Evolutionary conservation across 2,113 vertebrate genomes (phyloP), one percentile per base, ranked within the genome.

Genomic region (Nematolebias whitei): DNA sequence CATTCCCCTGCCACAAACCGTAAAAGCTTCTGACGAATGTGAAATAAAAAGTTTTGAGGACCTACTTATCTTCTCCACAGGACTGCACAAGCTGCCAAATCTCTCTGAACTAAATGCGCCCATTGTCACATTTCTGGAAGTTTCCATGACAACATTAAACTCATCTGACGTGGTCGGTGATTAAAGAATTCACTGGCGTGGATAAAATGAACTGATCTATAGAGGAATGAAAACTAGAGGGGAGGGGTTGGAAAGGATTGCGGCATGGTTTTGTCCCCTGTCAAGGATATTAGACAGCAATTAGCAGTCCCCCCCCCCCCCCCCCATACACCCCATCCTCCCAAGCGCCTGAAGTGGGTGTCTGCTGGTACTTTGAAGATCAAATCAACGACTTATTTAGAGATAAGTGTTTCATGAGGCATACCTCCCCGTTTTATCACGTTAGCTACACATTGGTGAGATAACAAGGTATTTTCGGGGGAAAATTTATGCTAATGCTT

Each of bases 71-170:
- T 74, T 63, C 74, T 60, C 54, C 68, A 23, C 68, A 73, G 65
- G 68, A 62, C 68, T 64, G 5, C 59, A 48, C 71, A 59, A 47
- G 56, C 72, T 83, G 85, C 73, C 64, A 76, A 82, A 75, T 75
- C 47, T 84, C 85, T 68, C 82, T 84, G 87, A 93, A 93, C 88
- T 93, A 90, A 91, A 92, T 91, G 74, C 40, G 71, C 62, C 91
- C 91, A 93, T 95, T 94, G 93, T 94, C 91, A 83, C n/a, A 56
- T 48, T 81, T 84, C 70, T 71, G 87, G 82, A 90, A 41, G 94
- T 96, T 93, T 81, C 94, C 93, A 94, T 95, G 93, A 93, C 85
- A 92, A 96, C 94, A 49, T 83, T 79, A 85, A 88, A 54, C 80
- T 92, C 94, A 92, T 93, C 93, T 67, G 90, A 91, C 90, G 85